phyloP scores from a whole-genome alignment of 1,140 invertebrate genomes.

The Drosophila mauritiana region DNA sequence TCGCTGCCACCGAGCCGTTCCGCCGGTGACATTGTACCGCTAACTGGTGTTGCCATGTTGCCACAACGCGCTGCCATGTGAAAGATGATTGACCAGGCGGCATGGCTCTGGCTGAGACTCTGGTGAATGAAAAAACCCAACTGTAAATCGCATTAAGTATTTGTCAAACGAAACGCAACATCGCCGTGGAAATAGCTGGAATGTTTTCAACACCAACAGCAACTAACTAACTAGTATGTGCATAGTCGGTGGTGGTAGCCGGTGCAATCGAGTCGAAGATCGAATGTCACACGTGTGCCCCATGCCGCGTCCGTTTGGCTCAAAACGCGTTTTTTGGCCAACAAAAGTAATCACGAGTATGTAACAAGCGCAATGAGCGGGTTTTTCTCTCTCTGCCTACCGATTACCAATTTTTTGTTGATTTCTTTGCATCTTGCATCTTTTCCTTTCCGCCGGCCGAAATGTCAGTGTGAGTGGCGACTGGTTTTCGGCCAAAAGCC shows the following conservation, averaged over 20 bases:
- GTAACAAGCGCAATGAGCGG: conserved; percentile 22
- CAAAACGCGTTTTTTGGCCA: conserved; percentile 53
- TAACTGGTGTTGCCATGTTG: conserved; percentile 62
- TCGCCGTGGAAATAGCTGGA: conserved; percentile 55
- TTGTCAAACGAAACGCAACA: conserved; percentile 60
- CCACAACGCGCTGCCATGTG: conserved; percentile 48
- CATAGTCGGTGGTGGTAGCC: conserved; percentile 32
- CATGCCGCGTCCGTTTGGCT: conserved; percentile 31
- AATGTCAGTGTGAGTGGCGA: conserved; percentile 65
- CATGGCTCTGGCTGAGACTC: not conserved
- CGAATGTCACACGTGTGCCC: conserved; percentile 58
- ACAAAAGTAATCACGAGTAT: conserved; percentile 12
- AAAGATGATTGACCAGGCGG: conserved; percentile 63
- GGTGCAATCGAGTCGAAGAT: conserved; percentile 47
- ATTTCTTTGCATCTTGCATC: not conserved
- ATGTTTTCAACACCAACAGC: conserved; percentile 40
- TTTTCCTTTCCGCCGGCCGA: conserved; percentile 28
- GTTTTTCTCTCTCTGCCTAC: conserved; percentile 21
- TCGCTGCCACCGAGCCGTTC: conserved; percentile 1
- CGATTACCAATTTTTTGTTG: conserved; percentile 29
- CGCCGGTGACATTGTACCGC: conserved; percentile 64
- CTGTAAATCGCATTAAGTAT: conserved; percentile 71
- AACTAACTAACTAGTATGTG: not conserved
- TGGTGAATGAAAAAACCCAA: conserved; percentile 45
- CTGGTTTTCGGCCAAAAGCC: conserved; percentile 63